phyloP scores from a whole-genome alignment of 2,797 vertebrate species.

The Schizopygopsis malacanthus region DNA sequence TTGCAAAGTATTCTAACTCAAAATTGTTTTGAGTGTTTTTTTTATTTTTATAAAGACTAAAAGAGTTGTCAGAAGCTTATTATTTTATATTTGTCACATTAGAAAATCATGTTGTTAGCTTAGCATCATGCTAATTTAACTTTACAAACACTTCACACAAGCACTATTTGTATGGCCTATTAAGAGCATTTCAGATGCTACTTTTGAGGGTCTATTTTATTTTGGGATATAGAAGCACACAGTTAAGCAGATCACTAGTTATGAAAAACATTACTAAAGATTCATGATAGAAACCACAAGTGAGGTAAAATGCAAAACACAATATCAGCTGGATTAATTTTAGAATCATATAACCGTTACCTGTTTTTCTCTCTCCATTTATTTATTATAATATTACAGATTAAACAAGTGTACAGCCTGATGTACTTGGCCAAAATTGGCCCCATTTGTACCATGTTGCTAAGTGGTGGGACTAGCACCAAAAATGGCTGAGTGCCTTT shows the following conservation, averaged over 20 bases:
- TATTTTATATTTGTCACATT: neutral
- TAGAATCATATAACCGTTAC: neutral
- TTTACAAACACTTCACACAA: neutral
- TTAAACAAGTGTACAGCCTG: slow-evolving; percentile 35
- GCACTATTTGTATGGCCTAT: neutral
- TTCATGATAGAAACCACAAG: neutral
- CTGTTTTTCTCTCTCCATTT: neutral
- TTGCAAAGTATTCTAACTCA: too few species aligned
- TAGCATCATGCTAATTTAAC: neutral
- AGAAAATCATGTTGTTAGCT: neutral
- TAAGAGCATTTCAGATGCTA: neutral
- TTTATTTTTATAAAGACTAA: too few species aligned
- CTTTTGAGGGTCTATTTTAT: neutral
- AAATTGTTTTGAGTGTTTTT: too few species aligned
- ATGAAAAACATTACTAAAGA: neutral
- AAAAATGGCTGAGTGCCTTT: slow-evolving; percentile 32
- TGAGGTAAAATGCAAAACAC: neutral
- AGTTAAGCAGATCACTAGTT: neutral
- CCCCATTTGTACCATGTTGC: slow-evolving; percentile 34
- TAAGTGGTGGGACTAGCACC: slow-evolving; percentile 19
- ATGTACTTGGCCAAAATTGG: slow-evolving; percentile 48
- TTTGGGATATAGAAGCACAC: neutral
- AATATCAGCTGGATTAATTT: neutral
- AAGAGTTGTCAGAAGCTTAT: too few species aligned
- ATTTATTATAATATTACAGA: slow-evolving; percentile 22